phyloP scores from a whole-genome alignment of 2,113 vertebrate genomes.

The Heterotis niloticus region DNA sequence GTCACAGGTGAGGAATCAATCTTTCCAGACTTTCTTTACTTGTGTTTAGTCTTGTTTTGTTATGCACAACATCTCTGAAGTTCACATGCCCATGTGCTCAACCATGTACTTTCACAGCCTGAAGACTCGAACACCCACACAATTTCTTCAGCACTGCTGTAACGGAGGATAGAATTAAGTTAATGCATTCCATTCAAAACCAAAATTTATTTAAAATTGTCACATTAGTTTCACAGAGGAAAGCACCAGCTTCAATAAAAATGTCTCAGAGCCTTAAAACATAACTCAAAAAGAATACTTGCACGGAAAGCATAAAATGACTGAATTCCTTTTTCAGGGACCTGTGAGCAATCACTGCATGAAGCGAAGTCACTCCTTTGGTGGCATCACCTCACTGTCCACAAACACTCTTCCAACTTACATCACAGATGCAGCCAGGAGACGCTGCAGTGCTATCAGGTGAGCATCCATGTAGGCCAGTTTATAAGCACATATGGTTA shows the following conservation, averaged over 20 bases:
- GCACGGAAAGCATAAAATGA: background rate
- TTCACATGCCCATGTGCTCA: no score
- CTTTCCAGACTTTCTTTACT: no score
- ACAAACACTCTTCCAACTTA: constrained; percentile 81
- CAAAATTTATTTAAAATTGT: background rate
- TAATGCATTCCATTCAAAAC: no score
- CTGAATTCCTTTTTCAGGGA: constrained; percentile 47
- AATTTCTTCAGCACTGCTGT: no score
- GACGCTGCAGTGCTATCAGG: constrained; percentile 78
- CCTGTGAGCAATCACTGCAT: constrained; percentile 48
- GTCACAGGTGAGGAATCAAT: constrained; percentile 43
- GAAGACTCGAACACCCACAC: background rate
- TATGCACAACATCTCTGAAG: no score
- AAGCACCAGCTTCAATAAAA: no score
- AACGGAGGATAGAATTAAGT: no score
- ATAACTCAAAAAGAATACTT: background rate
- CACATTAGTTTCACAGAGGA: background rate
- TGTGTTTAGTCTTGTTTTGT: no score
- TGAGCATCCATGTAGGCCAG: constrained; percentile 40
- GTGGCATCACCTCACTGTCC: constrained; percentile 75
- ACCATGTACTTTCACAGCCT: background rate
- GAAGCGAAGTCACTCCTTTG: constrained; percentile 69
- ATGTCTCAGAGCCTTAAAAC: background rate
- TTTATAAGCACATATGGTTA: no score
- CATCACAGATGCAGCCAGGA: constrained; percentile 82